These are phyloP conservation scores for Noctua janthina DNA, from an alignment of 2,888 invertebrate genomes.

Conservation along the genomic window DNA sequence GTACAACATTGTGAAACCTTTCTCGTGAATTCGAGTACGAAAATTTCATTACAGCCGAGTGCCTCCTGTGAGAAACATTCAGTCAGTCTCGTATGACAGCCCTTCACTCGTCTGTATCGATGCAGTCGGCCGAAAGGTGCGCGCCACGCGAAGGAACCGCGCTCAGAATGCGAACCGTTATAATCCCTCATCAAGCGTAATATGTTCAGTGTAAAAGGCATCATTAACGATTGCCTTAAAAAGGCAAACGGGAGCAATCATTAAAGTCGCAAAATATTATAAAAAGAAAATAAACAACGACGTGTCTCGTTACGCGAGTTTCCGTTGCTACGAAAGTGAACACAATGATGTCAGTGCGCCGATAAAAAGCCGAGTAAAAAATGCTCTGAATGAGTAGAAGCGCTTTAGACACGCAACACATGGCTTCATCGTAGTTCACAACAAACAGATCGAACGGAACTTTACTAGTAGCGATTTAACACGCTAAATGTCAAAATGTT, in stretches of 20 bases:
- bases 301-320: conserved; percentile 87
- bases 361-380: conserved; percentile 86
- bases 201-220: conserved; percentile 87
- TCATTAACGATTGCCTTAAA: conserved; percentile 89
- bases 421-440: conserved; percentile 74
- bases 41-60: conserved; percentile 83
- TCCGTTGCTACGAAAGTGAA: conserved; percentile 89
- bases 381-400: conserved; percentile 84
- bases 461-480: conserved; percentile 72
- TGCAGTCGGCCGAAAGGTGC: conserved; percentile 76
- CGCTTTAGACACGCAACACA: conserved; percentile 77
- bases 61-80: conserved; percentile 84
- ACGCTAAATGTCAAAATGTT: conserved; percentile 73
- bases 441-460: conserved; percentile 77
- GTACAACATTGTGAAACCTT: conserved; percentile 72
- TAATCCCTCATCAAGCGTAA: conserved; percentile 87
- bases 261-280: conserved; percentile 88
- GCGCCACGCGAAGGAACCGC: conserved; percentile 74
- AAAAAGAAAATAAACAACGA: conserved; percentile 85
- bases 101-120: conserved; percentile 83
- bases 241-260: conserved; percentile 89
- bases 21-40: conserved; percentile 75
- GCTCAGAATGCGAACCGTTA: conserved; percentile 83
- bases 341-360: conserved; percentile 86
- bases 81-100: conserved; percentile 85